Conservation (phyloP, 2,113 vertebrate genomes). For the Ancistrus triradiatus region DNA sequence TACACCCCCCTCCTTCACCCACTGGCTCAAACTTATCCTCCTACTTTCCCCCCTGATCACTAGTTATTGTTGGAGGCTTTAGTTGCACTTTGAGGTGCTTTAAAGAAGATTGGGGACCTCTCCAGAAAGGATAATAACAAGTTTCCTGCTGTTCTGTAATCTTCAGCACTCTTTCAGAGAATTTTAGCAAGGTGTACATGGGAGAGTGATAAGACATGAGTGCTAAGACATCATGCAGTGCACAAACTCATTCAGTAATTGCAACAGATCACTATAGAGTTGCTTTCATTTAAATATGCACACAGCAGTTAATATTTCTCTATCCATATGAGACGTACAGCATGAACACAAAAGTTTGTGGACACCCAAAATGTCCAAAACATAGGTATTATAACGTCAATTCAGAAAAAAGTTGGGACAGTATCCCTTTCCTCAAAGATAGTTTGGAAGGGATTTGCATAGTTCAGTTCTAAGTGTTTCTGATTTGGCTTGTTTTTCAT, state of each 20-base stretch:
- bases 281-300: too few species aligned
- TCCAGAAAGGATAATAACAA: not conserved
- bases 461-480: too few species aligned
- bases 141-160: not conserved
- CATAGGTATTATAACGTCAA: too few species aligned
- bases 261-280: too few species aligned
- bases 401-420: too few species aligned
- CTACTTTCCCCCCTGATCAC: slow-evolving; percentile 24
- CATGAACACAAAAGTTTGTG: too few species aligned
- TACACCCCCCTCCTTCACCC: slow-evolving; percentile 16
- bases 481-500: too few species aligned
- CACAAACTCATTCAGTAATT: slow-evolving; percentile 1
- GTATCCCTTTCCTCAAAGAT: too few species aligned
- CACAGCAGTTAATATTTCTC: too few species aligned
- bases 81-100: slow-evolving; percentile 1
- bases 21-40: slow-evolving; percentile 14
- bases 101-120: slow-evolving; percentile 1
- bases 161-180: not conserved
- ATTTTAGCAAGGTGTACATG: not conserved
- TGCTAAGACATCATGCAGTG: not conserved
- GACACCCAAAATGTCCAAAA: too few species aligned
- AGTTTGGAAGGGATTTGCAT: too few species aligned
- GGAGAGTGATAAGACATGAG: not conserved
- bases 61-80: not conserved
- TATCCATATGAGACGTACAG: too few species aligned